Base-by-base conservation (phyloP, 2,888 invertebrate genomes). In the Sepiola atlantica region DNA sequence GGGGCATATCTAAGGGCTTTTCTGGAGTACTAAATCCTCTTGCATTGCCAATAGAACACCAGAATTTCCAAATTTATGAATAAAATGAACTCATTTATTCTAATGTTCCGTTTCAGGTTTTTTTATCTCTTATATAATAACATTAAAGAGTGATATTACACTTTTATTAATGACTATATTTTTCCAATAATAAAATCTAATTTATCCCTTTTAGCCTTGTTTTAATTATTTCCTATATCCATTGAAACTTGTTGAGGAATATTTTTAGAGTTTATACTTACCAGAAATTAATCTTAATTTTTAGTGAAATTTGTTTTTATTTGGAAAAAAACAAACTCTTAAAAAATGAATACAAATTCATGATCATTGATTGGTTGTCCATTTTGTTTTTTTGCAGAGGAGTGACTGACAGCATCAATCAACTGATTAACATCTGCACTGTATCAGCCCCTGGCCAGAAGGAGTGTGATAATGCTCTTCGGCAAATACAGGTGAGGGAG, bases 391-490 rank as follows among this genome's bases (percentile, higher is more conserved):
- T 8, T 91, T 95, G 16, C 96, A 98, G 99, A 94, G 98, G 98
- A 20, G 99, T 99, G 93, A 99, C 99, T 0, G 99, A 99, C 96
- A 98, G 98, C 97, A 99, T 99, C 95, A 99, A 99, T 97, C 98
- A 98, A 96, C 98, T 99, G 95, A 98, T 99, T 95, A 98, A 98
- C 97, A 98, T 98, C 14, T 97, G 97, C 95, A 99, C 99, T 1
- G 98, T 98, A 77, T 98, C 99, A 0, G 99, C 99, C 0, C 99
- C 99, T 0, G 99, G 99, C 0, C 99, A 99, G 97, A 99, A 98
- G 97, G 99, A 99, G 97, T 99, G 99, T 97, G 99, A 99, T 97
- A 99, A 98, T 95, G 99, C 99, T 0, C 98, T 99, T 94, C 98
- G 99, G 95, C 98, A 98, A 97, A 99, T 99, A 95, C 98, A 98